phyloP scores from a whole-genome alignment of 2,113 vertebrate genomes.

The Thunnus thynnus region DNA sequence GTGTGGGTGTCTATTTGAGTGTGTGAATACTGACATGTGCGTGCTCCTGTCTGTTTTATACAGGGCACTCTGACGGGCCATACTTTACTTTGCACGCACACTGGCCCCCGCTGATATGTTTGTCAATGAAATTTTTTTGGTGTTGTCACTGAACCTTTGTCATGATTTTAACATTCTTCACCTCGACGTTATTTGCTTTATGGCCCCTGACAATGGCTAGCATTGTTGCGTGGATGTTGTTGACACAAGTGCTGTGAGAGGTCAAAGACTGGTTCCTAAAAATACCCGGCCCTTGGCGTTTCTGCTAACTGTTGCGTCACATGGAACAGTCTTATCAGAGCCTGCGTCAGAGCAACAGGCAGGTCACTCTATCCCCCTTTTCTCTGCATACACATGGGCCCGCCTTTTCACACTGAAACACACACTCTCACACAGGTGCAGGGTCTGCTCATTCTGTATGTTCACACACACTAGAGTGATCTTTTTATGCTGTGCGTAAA shows the following conservation, averaged over 20 bases:
- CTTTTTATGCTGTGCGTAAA: conserved; percentile 11
- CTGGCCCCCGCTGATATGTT: conserved; percentile 15
- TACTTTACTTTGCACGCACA: not conserved
- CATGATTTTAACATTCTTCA: conserved; percentile 11
- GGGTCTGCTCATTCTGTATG: conserved; percentile 8
- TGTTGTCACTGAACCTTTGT: conserved; percentile 1
- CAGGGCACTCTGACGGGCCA: not conserved
- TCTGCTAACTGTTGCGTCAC: conserved; percentile 76
- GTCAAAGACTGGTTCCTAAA: conserved; percentile 80
- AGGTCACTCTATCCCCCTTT: conserved; percentile 56
- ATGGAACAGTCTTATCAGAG: conserved; percentile 76
- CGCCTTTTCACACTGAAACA: conserved; percentile 44
- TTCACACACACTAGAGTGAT: conserved; percentile 13
- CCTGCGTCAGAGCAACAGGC: conserved; percentile 76
- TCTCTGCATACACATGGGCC: conserved; percentile 49
- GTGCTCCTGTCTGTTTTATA: conserved; percentile 7
- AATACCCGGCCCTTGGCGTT: conserved; percentile 71
- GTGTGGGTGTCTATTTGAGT: conserved; percentile 46
- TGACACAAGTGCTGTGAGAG: conserved; percentile 66
- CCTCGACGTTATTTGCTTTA: conserved; percentile 40
- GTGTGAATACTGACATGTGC: conserved; percentile 19
- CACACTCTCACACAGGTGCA: conserved; percentile 30
- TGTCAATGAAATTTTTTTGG: not conserved
- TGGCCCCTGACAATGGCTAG: conserved; percentile 43
- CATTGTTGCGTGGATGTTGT: conserved; percentile 60